A percentile compares a stretch with the other conserved stretches of the same genome.
These are phyloP conservation scores for Glaucomys volans DNA, from an alignment of 2,113 vertebrate genomes.

Conservation along the genomic window DNA sequence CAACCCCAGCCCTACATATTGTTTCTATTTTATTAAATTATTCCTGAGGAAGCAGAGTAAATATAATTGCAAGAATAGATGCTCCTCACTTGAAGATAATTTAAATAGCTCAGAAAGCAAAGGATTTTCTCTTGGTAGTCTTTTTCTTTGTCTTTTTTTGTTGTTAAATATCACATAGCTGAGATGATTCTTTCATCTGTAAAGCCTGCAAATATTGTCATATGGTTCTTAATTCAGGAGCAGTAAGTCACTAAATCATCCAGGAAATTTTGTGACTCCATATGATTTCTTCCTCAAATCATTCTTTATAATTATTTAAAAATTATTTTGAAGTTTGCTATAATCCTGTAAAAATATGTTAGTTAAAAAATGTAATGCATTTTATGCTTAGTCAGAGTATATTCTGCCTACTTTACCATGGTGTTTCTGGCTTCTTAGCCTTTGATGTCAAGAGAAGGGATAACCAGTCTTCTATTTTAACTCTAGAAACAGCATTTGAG, in stretches of 20 bases:
- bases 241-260: neutral
- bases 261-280: neutral
- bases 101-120: neutral
- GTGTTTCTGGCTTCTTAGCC: slow-evolving; percentile 32
- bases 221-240: neutral
- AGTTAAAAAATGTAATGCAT: neutral
- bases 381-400: neutral
- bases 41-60: neutral
- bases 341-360: neutral
- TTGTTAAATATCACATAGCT: neutral
- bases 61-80: neutral
- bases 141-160: neutral
- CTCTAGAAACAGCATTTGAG: neutral
- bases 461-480: slow-evolving; percentile 1
- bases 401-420: neutral
- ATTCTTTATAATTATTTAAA: neutral
- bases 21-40: neutral
- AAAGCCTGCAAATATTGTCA: neutral
- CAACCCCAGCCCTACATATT: neutral
- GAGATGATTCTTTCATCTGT: neutral
- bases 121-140: neutral
- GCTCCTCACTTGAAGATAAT: neutral
- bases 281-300: neutral
- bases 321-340: neutral
- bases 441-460: neutral